phyloP scores from a whole-genome alignment of 2,113 vertebrate species.

The Rutilus rutilus region DNA sequence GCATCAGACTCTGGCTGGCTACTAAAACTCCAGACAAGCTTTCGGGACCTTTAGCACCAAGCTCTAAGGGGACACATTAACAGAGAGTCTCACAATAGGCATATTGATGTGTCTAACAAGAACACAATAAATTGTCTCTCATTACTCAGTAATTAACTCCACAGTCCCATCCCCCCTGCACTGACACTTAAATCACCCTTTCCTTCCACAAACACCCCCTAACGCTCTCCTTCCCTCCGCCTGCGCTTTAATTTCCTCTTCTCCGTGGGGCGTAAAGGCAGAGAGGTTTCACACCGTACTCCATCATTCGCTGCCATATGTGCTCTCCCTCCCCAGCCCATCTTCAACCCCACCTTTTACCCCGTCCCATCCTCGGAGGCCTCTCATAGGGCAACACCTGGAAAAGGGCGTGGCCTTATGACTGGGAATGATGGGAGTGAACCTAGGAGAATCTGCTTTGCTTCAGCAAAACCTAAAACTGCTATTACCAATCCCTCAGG shows the following conservation, averaged over 20 bases:
- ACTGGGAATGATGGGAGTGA: constrained; percentile 44
- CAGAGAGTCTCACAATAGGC: constrained; percentile 64
- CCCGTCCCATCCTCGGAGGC: constrained; percentile 37
- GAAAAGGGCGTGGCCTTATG: constrained; percentile 33
- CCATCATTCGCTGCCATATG: constrained; percentile 74
- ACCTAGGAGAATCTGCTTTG: constrained; percentile 28
- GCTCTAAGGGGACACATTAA: constrained; percentile 57
- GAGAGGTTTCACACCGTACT: constrained; percentile 68
- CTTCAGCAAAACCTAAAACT: constrained; percentile 12
- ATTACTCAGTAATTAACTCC: constrained; percentile 87
- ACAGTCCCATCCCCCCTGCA: constrained; percentile 70
- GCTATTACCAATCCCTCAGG: constrained; percentile 30
- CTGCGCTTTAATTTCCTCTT: constrained; percentile 82
- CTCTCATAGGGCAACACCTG: constrained; percentile 53
- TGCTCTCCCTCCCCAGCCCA: constrained; percentile 55
- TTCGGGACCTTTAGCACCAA: constrained; percentile 48
- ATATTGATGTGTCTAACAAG: constrained; percentile 83
- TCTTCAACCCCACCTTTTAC: constrained; percentile 53
- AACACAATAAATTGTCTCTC: constrained; percentile 87
- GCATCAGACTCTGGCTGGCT: constrained; percentile 43
- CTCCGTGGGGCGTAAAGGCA: constrained; percentile 71
- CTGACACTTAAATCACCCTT: constrained; percentile 75
- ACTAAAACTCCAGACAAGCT: constrained; percentile 43
- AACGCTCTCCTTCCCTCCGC: constrained; percentile 69
- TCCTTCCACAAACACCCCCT: constrained; percentile 49